Conservation (phyloP, 2,888 invertebrate species). For the Pseudoips prasinana region DNA sequence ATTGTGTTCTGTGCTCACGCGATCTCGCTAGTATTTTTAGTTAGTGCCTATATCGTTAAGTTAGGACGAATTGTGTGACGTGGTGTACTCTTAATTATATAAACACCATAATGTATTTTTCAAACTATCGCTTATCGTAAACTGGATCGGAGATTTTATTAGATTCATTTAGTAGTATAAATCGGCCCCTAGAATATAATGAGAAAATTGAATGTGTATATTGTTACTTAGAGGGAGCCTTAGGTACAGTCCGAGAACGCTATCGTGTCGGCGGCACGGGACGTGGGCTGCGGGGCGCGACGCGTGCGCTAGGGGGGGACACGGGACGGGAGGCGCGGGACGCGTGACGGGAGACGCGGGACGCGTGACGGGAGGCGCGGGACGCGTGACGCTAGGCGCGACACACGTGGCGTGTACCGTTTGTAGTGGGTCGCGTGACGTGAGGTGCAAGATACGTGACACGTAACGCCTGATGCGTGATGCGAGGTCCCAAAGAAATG, state of each 20-base stretch:
- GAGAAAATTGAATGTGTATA: constrained; percentile 36
- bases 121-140: constrained; percentile 47
- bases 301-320: not conserved
- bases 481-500: constrained; percentile 40
- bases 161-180: constrained; percentile 53
- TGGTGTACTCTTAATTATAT: constrained; percentile 43
- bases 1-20: constrained; percentile 79
- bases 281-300: not conserved
- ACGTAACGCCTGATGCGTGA: too few species aligned
- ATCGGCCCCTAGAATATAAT: constrained; percentile 45
- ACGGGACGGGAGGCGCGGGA: too few species aligned
- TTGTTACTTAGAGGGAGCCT: constrained; percentile 42
- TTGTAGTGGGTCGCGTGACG: too few species aligned
- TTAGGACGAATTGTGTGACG: constrained; percentile 65
- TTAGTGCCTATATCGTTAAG: constrained; percentile 77
- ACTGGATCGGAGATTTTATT: constrained; percentile 46
- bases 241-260: constrained; percentile 30
- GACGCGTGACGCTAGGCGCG: too few species aligned
- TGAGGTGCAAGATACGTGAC: too few species aligned
- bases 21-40: constrained; percentile 81
- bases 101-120: constrained; percentile 46
- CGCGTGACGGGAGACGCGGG: too few species aligned
- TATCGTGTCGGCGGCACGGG: constrained; percentile 7
- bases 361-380: too few species aligned
- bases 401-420: too few species aligned